Base-by-base conservation (phyloP, 2,113 vertebrate genomes). In the Malurus alboscapulatus region DNA sequence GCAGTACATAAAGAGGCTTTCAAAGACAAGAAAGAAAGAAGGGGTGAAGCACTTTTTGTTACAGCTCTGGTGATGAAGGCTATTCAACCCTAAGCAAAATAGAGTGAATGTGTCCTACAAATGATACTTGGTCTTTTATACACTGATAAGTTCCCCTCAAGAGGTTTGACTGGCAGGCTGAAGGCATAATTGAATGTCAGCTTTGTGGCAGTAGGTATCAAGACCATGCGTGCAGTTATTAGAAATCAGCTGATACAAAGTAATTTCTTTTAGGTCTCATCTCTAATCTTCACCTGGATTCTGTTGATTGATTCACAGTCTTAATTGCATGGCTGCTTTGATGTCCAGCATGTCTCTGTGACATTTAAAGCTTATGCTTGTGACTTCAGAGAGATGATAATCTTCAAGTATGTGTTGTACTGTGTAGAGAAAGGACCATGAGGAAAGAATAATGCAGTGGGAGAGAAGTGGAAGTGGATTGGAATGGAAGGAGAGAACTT, bases 1-100 rank as follows among this genome's bases (percentile, higher is more conserved):
- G 45, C 68, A 79, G 45, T 63, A 26, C 14, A 53, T 63, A 27
- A 79, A 79, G 85, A 73, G 47, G 27, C 87, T 95, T 83, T 80
- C 74, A 75, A 79, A 93, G 86, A 50, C 27, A 89, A 53, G 88
- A 87, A 69, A 57, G 82, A 59, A 84, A 40, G 44, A 7, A 42
- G 22, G 42, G 78, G 54, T 78, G 77, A 88, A 84, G 57, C 55
- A 22, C 50, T 87, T 42, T 71, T 54, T 84, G 71, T 53, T 75
- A 17, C 47, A 84, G 65, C 24, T 84, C 78, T 89, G 48, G 44
- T 92, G 88, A 61, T 80, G 73, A 96, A 51, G 74, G 34, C 67
- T 88, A 2, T 88, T 94, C 86, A 87, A 92, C 89, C 59, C 32
- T 84, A 40, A 91, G 87, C 62, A 85, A 93, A 92, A 73, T 34